These are phyloP conservation scores for Leiothrix lutea DNA, from an alignment of 2,113 vertebrate genomes.

Conservation along the genomic window DNA sequence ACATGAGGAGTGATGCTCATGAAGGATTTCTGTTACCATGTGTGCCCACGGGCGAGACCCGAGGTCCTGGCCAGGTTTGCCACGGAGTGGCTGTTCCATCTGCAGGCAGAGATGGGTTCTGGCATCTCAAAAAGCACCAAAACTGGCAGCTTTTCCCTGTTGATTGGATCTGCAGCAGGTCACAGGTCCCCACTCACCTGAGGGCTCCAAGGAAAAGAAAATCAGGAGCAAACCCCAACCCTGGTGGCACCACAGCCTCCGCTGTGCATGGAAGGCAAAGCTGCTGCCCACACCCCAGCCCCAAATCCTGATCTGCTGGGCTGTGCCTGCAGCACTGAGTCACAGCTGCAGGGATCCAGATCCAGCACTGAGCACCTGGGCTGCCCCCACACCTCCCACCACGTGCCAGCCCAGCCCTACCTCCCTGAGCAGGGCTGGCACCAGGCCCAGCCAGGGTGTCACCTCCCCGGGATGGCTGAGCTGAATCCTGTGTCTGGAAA, in stretches of 20 bases:
- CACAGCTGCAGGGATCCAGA: background rate
- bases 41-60: too few relatives aligned
- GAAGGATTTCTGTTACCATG: background rate
- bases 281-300: background rate
- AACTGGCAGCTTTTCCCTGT: background rate
- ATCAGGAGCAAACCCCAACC: background rate
- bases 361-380: background rate
- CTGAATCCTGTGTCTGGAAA: background rate
- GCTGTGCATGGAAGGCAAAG: rapidly evolving
- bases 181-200: background rate
- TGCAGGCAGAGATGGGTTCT: background rate
- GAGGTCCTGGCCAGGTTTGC: rapidly evolving
- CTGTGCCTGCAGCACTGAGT: background rate
- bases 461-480: background rate
- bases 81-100: background rate
- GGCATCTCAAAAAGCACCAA: background rate
- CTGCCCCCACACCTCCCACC: background rate
- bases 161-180: background rate
- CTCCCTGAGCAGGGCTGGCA: background rate
- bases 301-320: background rate
- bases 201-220: background rate
- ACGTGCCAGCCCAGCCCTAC: background rate
- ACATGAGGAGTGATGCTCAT: rapidly evolving
- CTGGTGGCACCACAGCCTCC: background rate
- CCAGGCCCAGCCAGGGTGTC: background rate